phyloP scores from a whole-genome alignment of 2,888 invertebrate genomes.

The Argynnis bischoffii region DNA sequence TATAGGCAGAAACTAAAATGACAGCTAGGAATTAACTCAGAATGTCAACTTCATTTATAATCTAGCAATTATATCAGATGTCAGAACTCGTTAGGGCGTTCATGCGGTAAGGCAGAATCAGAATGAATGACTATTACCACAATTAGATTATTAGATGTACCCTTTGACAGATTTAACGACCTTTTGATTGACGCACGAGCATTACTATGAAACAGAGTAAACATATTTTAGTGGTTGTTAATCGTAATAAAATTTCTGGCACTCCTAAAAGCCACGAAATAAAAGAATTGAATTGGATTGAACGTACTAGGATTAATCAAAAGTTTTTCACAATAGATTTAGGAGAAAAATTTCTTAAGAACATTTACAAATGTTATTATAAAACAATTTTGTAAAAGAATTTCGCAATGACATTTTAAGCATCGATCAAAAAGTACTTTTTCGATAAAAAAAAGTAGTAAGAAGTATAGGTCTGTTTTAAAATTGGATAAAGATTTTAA shows the following conservation, averaged over 20 bases:
- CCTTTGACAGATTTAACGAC: slow-evolving; percentile 29
- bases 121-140: slow-evolving; percentile 26
- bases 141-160: slow-evolving; percentile 37
- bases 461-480: too few species aligned
- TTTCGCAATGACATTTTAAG: too few species aligned
- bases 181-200: slow-evolving; percentile 21
- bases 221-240: too few species aligned
- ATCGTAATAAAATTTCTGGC: too few species aligned
- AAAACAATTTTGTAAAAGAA: too few species aligned
- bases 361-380: too few species aligned
- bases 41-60: slow-evolving; percentile 5
- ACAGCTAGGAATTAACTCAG: not conserved
- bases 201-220: not conserved
- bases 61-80: slow-evolving; percentile 11
- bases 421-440: too few species aligned
- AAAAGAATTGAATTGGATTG: too few species aligned
- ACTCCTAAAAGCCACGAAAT: too few species aligned
- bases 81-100: slow-evolving; percentile 8
- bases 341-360: too few species aligned
- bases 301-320: not conserved
- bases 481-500: too few species aligned
- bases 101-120: slow-evolving; percentile 10
- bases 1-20: not conserved
- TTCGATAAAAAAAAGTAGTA: too few species aligned
- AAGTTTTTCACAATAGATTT: not conserved